Evolutionary conservation across 2,113 vertebrate genomes (phyloP).

Genomic region (Cygnus buccinator): DNA sequence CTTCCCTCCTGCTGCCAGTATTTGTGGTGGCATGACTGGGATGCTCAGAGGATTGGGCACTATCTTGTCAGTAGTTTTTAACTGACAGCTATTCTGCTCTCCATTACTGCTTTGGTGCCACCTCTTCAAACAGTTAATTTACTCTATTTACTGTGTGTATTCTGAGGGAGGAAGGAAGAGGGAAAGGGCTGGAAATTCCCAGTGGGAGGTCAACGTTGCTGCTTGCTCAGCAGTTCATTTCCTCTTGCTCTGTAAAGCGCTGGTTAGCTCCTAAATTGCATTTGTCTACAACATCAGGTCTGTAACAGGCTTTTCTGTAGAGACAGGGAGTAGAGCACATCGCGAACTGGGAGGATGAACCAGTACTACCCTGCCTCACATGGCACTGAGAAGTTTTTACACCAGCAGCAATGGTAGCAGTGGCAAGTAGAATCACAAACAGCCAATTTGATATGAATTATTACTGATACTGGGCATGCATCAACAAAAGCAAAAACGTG

Average conservation of each 20-base stretch:
- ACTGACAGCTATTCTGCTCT: not conserved
- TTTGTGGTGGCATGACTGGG: not conserved
- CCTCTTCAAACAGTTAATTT: not conserved
- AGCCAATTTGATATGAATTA: not conserved
- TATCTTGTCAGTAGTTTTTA: constrained; percentile 20
- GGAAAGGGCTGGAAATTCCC: constrained; percentile 58
- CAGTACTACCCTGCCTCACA: not conserved
- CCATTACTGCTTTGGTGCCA: not conserved
- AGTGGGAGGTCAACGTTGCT: not conserved
- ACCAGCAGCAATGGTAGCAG: not conserved
- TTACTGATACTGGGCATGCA: rapidly evolving
- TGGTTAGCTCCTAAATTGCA: not conserved
- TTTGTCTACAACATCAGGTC: not conserved
- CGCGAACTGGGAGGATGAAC: not conserved
- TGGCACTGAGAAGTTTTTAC: not conserved
- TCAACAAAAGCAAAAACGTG: not conserved
- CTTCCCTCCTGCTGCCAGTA: not conserved
- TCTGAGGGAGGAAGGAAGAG: constrained; percentile 55
- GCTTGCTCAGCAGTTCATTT: not conserved
- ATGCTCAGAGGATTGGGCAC: constrained; percentile 37
- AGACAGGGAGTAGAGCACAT: not conserved
- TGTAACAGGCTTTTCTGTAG: not conserved
- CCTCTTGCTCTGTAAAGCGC: not conserved
- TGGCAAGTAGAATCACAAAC: not conserved
- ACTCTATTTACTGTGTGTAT: constrained; percentile 18